Evolutionary conservation across 2,888 invertebrate species (phyloP).

Genomic region (Eumerus sabulonum): DNA sequence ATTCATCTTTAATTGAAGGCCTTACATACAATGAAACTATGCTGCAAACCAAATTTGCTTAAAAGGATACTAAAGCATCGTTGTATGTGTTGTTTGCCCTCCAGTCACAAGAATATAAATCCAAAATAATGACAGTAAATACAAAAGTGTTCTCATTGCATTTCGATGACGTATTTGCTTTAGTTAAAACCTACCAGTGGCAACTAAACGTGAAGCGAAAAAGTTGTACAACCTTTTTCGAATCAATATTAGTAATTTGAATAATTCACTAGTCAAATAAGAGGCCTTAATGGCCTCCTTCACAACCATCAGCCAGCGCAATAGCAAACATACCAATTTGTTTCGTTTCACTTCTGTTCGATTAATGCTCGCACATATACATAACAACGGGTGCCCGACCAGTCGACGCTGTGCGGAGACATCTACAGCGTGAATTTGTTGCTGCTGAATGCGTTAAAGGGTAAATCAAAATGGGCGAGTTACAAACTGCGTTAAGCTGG

Average conservation of each 20-base stretch:
- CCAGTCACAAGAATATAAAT: constrained; percentile 60
- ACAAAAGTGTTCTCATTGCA: constrained; percentile 74
- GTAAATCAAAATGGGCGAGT: constrained; percentile 50
- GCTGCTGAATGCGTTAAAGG: constrained; percentile 46
- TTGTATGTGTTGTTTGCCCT: constrained; percentile 53
- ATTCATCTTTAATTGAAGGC: no score
- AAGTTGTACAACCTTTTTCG: constrained; percentile 71
- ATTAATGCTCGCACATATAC: constrained; percentile 64
- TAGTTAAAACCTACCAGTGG: constrained; percentile 75
- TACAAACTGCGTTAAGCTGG: constrained; percentile 49
- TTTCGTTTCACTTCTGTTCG: constrained; percentile 69
- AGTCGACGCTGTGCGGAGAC: constrained; percentile 34
- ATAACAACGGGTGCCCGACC: constrained; percentile 46
- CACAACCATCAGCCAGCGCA: constrained; percentile 60
- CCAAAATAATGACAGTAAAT: constrained; percentile 63
- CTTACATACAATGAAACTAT: no score
- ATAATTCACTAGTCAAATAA: constrained; percentile 79
- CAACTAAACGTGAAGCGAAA: constrained; percentile 72
- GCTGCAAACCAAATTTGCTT: no score
- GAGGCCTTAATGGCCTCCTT: constrained; percentile 78
- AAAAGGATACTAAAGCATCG: not conserved
- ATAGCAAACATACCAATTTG: constrained; percentile 68
- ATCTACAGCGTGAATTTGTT: constrained; percentile 6
- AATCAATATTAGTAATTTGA: constrained; percentile 79
- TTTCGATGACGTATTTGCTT: constrained; percentile 76